phyloP scores from a whole-genome alignment of 2,888 invertebrate species.

The Habroteleia sp. region DNA sequence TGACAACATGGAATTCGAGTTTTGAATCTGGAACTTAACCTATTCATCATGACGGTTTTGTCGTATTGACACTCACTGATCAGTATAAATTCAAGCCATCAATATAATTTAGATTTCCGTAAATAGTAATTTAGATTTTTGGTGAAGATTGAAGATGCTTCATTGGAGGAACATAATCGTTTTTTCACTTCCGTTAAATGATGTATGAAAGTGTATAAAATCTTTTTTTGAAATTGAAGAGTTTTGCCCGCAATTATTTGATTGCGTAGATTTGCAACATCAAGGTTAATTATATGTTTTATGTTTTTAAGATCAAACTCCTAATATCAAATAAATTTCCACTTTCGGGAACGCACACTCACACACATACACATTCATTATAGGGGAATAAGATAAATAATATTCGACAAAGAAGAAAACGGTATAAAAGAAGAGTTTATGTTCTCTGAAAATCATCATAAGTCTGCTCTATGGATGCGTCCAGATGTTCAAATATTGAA shows the following conservation, averaged over 20 bases:
- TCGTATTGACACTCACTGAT: slow-evolving; percentile 12
- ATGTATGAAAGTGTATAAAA: slow-evolving; percentile 9
- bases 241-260: slow-evolving; percentile 23
- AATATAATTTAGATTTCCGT: slow-evolving; percentile 30
- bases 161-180: slow-evolving; percentile 10
- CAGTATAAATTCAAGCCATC: slow-evolving; percentile 11
- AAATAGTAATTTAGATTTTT: slow-evolving; percentile 22
- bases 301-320: slow-evolving; percentile 10
- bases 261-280: slow-evolving; percentile 3
- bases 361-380: no score
- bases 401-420: slow-evolving; percentile 3
- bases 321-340: slow-evolving; percentile 1
- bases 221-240: slow-evolving; percentile 21
- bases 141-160: slow-evolving; percentile 26
- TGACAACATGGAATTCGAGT: not conserved
- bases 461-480: slow-evolving; percentile 9
- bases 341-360: no score
- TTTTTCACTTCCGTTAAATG: slow-evolving; percentile 18
- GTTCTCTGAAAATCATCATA: slow-evolving; percentile 24
- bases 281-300: slow-evolving; percentile 34
- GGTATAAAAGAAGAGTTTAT: slow-evolving; percentile 21
- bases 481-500: slow-evolving; percentile 44
- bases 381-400: slow-evolving; percentile 16
- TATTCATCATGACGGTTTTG: not conserved
- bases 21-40: not conserved